These are phyloP conservation scores for Atta texana DNA, from an alignment of 1,140 invertebrate genomes.

Conservation along the genomic window DNA sequence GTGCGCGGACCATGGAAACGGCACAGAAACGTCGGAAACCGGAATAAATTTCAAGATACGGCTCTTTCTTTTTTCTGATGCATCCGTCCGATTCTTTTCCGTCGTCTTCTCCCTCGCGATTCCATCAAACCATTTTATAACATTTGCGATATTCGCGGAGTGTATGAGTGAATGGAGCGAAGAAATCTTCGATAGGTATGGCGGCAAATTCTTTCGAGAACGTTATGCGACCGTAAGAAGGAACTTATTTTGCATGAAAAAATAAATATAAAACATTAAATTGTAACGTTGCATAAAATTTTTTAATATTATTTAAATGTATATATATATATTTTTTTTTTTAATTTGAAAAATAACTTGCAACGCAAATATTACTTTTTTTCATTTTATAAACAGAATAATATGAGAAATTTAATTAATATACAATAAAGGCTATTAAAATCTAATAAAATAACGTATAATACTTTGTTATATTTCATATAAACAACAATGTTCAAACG, in stretches of 20 bases:
- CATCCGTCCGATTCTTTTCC: constrained; percentile 30
- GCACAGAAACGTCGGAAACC: neutral
- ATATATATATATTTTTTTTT: neutral
- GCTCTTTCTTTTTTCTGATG: constrained; percentile 14
- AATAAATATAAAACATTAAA: neutral
- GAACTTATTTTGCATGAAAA: neutral
- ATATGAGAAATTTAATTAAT: too few relatives aligned
- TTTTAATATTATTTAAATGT: neutral
- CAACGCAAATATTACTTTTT: neutral
- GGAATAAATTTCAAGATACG: constrained; percentile 37
- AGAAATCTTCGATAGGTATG: constrained; percentile 1
- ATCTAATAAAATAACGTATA: too few relatives aligned
- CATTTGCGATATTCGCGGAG: constrained; percentile 15
- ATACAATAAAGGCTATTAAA: too few relatives aligned
- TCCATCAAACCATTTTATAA: constrained; percentile 15
- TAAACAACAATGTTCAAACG: too few relatives aligned
- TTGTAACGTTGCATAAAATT: neutral
- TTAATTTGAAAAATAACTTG: neutral
- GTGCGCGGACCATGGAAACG: neutral
- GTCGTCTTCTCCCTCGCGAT: neutral
- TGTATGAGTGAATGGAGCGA: neutral
- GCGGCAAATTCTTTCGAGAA: neutral
- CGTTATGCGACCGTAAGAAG: neutral
- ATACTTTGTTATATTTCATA: too few relatives aligned
- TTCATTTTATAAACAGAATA: neutral